Percentiles rank a stretch among this genome's conserved stretches.
Evolutionary conservation across 2,888 invertebrate species (phyloP).

Genomic region (Standfussiana lucernea): DNA sequence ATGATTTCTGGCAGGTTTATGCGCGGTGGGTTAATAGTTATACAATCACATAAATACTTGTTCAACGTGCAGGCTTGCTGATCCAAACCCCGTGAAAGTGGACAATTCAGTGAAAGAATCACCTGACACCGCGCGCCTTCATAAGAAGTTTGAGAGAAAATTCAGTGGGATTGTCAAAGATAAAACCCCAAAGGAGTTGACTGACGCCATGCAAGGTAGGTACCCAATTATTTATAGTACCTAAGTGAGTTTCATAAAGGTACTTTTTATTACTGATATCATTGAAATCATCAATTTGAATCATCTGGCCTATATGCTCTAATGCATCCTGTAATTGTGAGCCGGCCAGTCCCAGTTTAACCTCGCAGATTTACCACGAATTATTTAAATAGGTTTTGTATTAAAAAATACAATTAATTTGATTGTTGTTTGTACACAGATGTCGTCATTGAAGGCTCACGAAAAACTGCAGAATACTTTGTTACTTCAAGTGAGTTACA

Average conservation of each 20-base stretch:
- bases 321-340: not conserved
- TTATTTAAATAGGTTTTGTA: not conserved
- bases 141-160: conserved; percentile 84
- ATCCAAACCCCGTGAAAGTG: conserved; percentile 69
- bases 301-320: too few relatives aligned
- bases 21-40: not conserved
- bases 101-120: conserved; percentile 82
- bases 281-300: too few relatives aligned
- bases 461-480: conserved; percentile 81
- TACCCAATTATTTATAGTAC: not conserved
- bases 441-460: conserved; percentile 82
- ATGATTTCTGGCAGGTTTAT: not conserved
- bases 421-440: conserved; percentile 71
- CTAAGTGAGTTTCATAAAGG: not conserved
- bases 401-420: not conserved
- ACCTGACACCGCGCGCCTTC: conserved; percentile 80
- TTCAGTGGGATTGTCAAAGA: conserved; percentile 75
- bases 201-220: conserved; percentile 83
- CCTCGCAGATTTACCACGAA: not conserved
- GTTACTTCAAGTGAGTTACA: conserved; percentile 80
- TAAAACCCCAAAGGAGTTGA: conserved; percentile 73
- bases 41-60: not conserved
- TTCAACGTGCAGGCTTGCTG: conserved; percentile 40
- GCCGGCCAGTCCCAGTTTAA: not conserved
- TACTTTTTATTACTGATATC: not conserved